Base-by-base conservation (phyloP, 2,797 vertebrate species). In the Cynopterus sphinx region DNA sequence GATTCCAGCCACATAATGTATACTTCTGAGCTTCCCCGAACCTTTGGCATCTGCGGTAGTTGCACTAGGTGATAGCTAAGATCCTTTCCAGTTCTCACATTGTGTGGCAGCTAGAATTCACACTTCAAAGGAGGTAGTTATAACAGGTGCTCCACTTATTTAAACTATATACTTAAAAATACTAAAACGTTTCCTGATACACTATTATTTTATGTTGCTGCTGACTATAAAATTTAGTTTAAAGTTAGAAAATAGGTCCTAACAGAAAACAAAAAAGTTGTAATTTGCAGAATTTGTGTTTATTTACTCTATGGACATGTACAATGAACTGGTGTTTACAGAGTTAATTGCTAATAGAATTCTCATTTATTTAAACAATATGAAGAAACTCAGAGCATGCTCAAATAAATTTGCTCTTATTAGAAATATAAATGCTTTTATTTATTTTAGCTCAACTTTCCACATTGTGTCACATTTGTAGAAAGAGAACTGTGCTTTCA, bases 271-370 rank as follows among this genome's bases (percentile, higher is more conserved):
- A 55, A 41, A 81, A 41, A 74, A 36, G 31, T 46, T n/a, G 59
- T 36, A 84, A 73, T 43, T 81, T 94, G 51, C 36, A 65, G n/a
- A 84, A 73, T 43, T 81, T 94, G 46, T 83, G 81, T 65, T 77
- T 73, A 87, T 75, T 65, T 90, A 83, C 36, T 91, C 31, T 59
- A n/a, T 63, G 36, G 11, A 93, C 75, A 41, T 4, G 8, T 41
- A 90, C 2, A 82, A 65, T 55, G 36, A 94, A 70, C 33, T 46
- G 28, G 26, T 61, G 12, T 77, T 87, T 81, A 90, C n/a, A 88
- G 24, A 95, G 53, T 67, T 94, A 78, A 85, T 86, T 46, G 57
- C 70, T 87, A 79, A 68, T 12, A 95, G 63, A 93, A 49, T 57
- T 68, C 51, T 39, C 24, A 90, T 39, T 61, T 78, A 86, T 41